Base-by-base conservation (phyloP, 2,797 vertebrate genomes). In the Chaenodraco wilsoni region DNA sequence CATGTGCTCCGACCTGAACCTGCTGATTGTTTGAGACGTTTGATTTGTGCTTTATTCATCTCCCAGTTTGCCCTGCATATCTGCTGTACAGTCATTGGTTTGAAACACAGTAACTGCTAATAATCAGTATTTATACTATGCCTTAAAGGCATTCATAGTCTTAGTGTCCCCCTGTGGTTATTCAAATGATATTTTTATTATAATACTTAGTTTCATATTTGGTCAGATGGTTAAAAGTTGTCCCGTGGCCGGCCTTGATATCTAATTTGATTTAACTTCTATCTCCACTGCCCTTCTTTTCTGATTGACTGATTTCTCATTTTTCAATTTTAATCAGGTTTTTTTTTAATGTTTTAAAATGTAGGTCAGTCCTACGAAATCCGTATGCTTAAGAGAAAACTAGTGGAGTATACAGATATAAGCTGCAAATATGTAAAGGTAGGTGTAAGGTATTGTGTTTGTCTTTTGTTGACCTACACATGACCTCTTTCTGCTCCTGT, bases 321-420 rank as follows among this genome's bases (percentile, higher is more conserved):
- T 88, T 89, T 87, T 88, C 72, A 31, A 3, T 91, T 90, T 89
- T 89, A 91, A 92, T 91, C 81, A 86, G 86, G 67, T 88, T 84
- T 93, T 87, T 93, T 88, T 92, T 93, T 89, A 91, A 92, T 94
- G 84, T 91, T 86, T 91, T 90, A 89, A 92, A 91, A 92, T 93
- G 90, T 94, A 98, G 97, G 97, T 96, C 97, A 98, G 92, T 97
- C 96, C 91, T 99, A 99, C 83, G 97, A 99, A 97, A 97, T 98
- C 90, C 95, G 96, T 89, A 95, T 99, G 90, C 95, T 98, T 91
- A 96, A 97, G 94, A 95, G 96, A 94, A 98, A 98, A 94, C 94
- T 97, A 93, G 95, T 95, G 95, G 96, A 96, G 89, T 97, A 95
- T 94, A 95, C 96, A 93, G 96, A 97, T 94, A 93, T 96, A 94